A percentile compares a stretch with the other conserved stretches of the same genome.
These are phyloP conservation scores for Heliconius sara DNA, from an alignment of 2,888 invertebrate species.

Conservation along the genomic window DNA sequence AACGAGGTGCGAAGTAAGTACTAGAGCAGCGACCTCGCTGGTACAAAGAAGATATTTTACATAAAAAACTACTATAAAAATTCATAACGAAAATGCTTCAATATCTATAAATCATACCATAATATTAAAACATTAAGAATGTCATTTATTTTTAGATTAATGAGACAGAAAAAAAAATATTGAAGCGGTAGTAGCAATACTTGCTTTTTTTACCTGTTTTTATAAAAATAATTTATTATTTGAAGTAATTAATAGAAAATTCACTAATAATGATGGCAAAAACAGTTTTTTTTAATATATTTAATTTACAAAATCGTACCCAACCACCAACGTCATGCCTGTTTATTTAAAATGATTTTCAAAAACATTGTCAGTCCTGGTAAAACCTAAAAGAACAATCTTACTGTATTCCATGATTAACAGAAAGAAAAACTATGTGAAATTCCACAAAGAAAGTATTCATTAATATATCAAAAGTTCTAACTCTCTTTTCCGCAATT, in stretches of 20 bases:
- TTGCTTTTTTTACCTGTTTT: too few species aligned
- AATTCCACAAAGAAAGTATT: neutral
- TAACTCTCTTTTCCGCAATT: constrained; percentile 4
- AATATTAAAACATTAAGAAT: too few species aligned
- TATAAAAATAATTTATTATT: neutral
- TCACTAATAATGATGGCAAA: too few species aligned
- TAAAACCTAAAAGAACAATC: neutral
- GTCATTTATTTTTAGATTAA: too few species aligned
- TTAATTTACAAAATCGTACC: too few species aligned
- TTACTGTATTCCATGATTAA: neutral
- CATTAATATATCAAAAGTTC: constrained; percentile 15
- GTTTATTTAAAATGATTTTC: too few species aligned
- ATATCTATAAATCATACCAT: neutral
- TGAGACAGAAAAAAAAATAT: neutral
- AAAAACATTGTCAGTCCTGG: neutral
- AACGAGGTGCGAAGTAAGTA: constrained; percentile 36
- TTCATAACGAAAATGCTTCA: neutral
- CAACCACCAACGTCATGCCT: too few species aligned
- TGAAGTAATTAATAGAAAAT: too few species aligned
- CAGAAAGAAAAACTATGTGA: neutral
- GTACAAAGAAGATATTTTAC: neutral
- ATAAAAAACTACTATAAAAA: constrained; percentile 1
- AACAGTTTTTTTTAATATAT: too few species aligned
- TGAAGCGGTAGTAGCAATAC: neutral
- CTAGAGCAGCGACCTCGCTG: neutral